phyloP scores from a whole-genome alignment of 1,140 invertebrate species.

The Saccostrea glomerata region DNA sequence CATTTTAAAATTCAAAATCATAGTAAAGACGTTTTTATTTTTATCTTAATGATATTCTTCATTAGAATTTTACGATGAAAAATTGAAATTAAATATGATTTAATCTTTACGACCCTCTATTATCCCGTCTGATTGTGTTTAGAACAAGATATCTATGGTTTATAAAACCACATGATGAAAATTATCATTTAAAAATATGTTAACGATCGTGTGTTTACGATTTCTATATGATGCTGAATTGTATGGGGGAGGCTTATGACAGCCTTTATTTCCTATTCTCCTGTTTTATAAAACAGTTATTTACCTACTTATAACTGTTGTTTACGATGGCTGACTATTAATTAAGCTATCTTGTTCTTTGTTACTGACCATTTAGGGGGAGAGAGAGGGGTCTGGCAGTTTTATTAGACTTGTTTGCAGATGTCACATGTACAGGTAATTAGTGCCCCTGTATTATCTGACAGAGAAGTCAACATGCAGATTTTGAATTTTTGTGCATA shows the following conservation, averaged over 20 bases:
- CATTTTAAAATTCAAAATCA: too few species aligned
- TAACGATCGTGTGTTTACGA: not conserved
- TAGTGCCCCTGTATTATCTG: not conserved
- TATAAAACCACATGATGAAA: conserved; percentile 14
- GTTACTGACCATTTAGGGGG: not conserved
- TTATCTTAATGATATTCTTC: too few species aligned
- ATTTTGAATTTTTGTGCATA: conserved; percentile 4
- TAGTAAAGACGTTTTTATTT: too few species aligned
- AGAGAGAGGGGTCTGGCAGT: not conserved
- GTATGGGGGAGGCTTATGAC: not conserved
- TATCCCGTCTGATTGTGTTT: not conserved
- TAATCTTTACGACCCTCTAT: not conserved
- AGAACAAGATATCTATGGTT: not conserved
- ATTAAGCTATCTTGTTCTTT: conserved; percentile 18
- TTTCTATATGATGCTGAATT: not conserved
- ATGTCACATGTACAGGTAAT: conserved; percentile 23
- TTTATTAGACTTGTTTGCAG: conserved; percentile 14
- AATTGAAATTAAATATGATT: not conserved
- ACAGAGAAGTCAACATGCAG: conserved; percentile 16
- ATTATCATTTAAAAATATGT: conserved; percentile 8
- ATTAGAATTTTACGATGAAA: too few species aligned
- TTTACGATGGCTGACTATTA: conserved; percentile 10
- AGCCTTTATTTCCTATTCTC: not conserved
- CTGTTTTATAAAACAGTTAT: not conserved
- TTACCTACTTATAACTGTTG: not conserved